Conservation (phyloP, 2,888 invertebrate genomes). For the Tetragnatha montana region DNA sequence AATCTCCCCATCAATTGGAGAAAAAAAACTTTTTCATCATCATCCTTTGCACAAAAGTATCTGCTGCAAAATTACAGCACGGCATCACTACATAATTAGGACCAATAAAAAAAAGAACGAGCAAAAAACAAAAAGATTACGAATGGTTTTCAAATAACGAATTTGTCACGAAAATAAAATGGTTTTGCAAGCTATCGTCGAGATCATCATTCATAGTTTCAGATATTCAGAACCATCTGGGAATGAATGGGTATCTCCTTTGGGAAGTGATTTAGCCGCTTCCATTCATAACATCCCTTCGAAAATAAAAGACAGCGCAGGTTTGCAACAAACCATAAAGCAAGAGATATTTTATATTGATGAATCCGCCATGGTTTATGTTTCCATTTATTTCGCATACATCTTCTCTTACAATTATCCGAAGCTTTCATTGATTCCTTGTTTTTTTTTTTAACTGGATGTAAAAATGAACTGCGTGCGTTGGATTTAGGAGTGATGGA, state of each 20-base stretch:
- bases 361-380: background rate
- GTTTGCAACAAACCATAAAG: conserved; percentile 27
- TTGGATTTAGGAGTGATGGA: no score
- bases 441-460: background rate
- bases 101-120: background rate
- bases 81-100: background rate
- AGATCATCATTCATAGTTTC: conserved; percentile 23
- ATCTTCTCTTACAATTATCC: conserved; percentile 1
- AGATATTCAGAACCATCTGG: conserved; percentile 41
- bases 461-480: background rate
- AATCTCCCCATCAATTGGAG: no score
- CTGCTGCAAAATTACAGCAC: background rate
- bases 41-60: background rate
- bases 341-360: conserved; percentile 30
- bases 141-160: conserved; percentile 1
- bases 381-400: conserved; percentile 6
- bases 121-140: background rate
- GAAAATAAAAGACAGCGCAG: background rate
- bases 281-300: conserved; percentile 28
- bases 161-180: conserved; percentile 13
- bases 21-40: no score
- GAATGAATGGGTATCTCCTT: conserved; percentile 32
- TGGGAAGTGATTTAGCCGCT: conserved; percentile 18
- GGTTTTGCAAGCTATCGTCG: background rate
- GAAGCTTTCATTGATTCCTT: background rate